Percentiles rank a stretch among this genome's conserved stretches.
phyloP scores from a whole-genome alignment of 2,113 vertebrate species.

The Austrofundulus limnaeus region DNA sequence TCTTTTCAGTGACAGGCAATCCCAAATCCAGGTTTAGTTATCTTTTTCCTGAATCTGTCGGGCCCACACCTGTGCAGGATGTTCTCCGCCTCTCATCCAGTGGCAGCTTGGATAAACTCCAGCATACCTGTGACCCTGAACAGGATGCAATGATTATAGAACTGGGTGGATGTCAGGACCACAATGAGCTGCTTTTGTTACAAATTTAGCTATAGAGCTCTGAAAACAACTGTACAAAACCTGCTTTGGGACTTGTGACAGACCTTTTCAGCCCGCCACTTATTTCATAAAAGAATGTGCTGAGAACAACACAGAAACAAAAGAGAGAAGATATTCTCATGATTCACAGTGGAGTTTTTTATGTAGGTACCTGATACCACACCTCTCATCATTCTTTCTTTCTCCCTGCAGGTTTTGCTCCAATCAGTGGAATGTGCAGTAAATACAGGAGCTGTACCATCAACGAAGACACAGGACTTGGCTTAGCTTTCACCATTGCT shows the following conservation, averaged over 20 bases:
- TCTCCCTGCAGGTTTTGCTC: constrained; percentile 88
- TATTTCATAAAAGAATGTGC: constrained; percentile 35
- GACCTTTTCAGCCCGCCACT: constrained; percentile 21
- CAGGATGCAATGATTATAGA: background rate
- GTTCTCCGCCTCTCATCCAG: background rate
- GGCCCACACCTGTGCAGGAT: constrained; percentile 7
- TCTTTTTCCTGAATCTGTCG: constrained; percentile 12
- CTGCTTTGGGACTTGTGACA: constrained; percentile 16
- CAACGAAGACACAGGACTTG: constrained; percentile 97
- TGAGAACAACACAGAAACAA: background rate
- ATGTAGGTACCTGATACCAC: background rate
- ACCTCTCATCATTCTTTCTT: background rate
- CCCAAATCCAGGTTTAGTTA: constrained; percentile 3
- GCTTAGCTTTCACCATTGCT: constrained; percentile 95
- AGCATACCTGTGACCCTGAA: background rate
- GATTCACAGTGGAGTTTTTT: background rate
- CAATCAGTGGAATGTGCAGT: constrained; percentile 98
- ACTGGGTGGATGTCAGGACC: constrained; percentile 10
- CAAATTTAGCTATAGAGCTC: constrained; percentile 2
- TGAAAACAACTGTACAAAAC: constrained; percentile 65
- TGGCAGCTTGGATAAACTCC: background rate
- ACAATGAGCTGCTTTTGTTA: background rate
- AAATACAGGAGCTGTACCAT: constrained; percentile 98
- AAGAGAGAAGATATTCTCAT: background rate
- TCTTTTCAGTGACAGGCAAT: constrained; percentile 26